A percentile compares a stretch with the other conserved stretches of the same genome.
Evolutionary conservation across 2,113 vertebrate genomes (phyloP).

Genomic region (Oncorhynchus masou): DNA sequence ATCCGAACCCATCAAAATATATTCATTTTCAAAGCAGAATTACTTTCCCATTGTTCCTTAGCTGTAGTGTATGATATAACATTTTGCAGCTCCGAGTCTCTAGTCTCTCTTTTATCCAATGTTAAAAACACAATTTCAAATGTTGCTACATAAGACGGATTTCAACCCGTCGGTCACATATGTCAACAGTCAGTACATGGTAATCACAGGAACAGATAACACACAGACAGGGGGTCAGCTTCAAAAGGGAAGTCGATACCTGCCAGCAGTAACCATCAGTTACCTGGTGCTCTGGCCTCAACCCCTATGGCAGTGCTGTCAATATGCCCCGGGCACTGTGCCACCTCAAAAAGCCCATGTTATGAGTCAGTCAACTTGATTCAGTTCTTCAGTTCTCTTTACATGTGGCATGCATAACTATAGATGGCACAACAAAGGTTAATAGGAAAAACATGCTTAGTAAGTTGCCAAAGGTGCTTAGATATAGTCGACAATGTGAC

Average conservation of each 20-base stretch:
- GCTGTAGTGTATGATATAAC: too few species aligned
- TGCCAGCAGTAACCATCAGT: conserved; percentile 30
- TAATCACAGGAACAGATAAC: conserved; percentile 18
- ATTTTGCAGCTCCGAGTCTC: too few species aligned
- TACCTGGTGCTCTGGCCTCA: conserved; percentile 9
- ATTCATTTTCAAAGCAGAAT: too few species aligned
- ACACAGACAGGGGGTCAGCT: background rate
- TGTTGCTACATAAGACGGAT: too few species aligned
- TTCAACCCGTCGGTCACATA: background rate
- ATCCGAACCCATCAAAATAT: too few species aligned
- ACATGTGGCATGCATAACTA: background rate
- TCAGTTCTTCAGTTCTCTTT: background rate
- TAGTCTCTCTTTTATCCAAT: too few species aligned
- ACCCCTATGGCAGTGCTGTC: conserved; percentile 11
- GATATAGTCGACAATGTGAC: background rate
- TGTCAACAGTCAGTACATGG: conserved; percentile 6
- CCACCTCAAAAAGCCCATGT: conserved; percentile 7
- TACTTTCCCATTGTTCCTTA: too few species aligned
- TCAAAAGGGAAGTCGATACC: conserved; percentile 20
- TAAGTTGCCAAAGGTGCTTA: background rate
- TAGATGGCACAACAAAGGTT: background rate
- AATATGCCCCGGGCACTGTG: conserved; percentile 5
- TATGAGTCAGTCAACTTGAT: background rate
- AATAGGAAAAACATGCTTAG: background rate
- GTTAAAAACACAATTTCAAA: too few species aligned